A percentile compares a stretch with the other conserved stretches of the same genome.
phyloP scores from a whole-genome alignment of 2,797 vertebrate species.

The Crenuchus spilurus region DNA sequence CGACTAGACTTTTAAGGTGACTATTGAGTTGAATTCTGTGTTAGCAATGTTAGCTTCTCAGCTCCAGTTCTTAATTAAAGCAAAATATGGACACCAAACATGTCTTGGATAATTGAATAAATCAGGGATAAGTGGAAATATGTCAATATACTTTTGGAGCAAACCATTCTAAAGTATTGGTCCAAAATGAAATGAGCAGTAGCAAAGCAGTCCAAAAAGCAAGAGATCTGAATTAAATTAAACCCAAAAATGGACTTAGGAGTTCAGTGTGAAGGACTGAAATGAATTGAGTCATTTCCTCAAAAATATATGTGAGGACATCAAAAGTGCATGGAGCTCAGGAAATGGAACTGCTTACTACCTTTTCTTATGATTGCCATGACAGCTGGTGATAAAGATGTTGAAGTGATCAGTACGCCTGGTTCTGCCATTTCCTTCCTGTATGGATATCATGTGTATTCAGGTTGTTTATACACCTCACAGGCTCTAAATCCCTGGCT shows the following conservation, averaged over 20 bases:
- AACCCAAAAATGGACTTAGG: neutral
- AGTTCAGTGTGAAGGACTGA: neutral
- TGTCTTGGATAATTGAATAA: no score
- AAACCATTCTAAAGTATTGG: no score
- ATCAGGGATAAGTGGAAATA: no score
- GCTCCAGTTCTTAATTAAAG: no score
- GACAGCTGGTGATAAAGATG: neutral
- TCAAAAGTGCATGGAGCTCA: neutral
- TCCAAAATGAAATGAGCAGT: no score
- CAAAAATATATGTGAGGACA: neutral
- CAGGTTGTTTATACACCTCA: neutral
- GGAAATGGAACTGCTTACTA: neutral
- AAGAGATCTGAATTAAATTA: neutral
- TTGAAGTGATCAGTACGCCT: neutral
- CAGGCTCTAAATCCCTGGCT: neutral
- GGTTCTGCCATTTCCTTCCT: neutral
- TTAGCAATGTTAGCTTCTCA: no score
- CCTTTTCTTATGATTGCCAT: neutral
- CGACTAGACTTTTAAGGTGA: no score
- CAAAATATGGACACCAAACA: no score
- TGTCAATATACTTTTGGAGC: no score
- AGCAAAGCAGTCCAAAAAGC: no score
- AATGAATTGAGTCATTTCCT: neutral
- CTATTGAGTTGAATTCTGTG: no score
- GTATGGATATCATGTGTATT: conserved; percentile 1